Percentiles rank a stretch among this genome's conserved stretches.
Evolutionary conservation across 1,140 invertebrate genomes (phyloP).

Genomic region (Eriosoma lanigerum): DNA sequence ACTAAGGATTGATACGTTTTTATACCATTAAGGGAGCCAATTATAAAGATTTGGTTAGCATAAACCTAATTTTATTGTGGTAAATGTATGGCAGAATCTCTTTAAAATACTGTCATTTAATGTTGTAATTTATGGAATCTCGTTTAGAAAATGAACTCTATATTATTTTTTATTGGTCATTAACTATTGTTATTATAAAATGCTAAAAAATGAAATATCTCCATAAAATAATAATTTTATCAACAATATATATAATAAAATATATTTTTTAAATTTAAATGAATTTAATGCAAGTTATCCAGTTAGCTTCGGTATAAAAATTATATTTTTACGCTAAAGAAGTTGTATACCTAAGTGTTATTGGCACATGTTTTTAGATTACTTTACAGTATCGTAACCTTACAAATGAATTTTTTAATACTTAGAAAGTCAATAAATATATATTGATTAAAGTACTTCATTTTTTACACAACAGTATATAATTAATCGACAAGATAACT

Average conservation of each 20-base stretch:
- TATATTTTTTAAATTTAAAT: no score
- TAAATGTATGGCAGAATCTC: not conserved
- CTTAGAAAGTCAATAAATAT: not conserved
- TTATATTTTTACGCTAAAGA: no score
- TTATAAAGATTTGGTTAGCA: not conserved
- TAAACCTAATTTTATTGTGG: not conserved
- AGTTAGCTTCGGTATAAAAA: no score
- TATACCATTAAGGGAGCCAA: not conserved
- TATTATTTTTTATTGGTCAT: not conserved
- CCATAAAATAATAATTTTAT: no score
- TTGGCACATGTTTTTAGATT: no score
- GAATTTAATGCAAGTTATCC: no score
- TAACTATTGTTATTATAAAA: constrained; percentile 1
- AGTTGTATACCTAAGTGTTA: no score
- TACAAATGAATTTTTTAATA: not conserved
- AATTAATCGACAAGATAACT: not conserved
- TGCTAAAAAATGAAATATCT: no score
- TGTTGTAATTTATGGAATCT: not conserved
- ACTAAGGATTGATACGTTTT: not conserved
- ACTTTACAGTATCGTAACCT: not conserved
- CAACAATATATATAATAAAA: no score
- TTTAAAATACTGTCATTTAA: not conserved
- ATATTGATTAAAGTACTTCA: not conserved
- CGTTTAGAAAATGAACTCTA: not conserved
- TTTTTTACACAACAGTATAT: not conserved